Base-by-base conservation (phyloP, 2,888 invertebrate species). In the Plusia festucae region DNA sequence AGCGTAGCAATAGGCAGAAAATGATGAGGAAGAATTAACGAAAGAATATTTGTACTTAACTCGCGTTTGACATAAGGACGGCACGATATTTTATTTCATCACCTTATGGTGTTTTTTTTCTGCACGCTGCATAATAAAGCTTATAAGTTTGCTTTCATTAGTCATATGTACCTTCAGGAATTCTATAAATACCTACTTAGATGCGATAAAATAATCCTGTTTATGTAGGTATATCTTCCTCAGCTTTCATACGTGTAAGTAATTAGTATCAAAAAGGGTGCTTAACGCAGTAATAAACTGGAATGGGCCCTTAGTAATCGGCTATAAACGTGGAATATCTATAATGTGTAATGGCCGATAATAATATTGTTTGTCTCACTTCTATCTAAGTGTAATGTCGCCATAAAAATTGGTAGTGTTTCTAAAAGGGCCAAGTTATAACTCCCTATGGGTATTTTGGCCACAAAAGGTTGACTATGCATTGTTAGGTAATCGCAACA, bases 351-450 rank as follows among this genome's bases (percentile, higher is more conserved):
- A 73, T 70, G 70, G 49, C 46, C 52, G 22, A 53, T 56, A 56
- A 53, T 64, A 53, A 62, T 65, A 68, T 52, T 72, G 63, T 65
- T 79, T 68, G 66, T 73, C 65, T 60, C 56, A 53, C 54, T 55
- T 44, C 64, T 55, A 67, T 61, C 53, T 62, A 53, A 55, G 46
- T 57, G 27, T 58, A 64, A 34, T 65, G 60, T 24, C 5, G 65
- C 53, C 61, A 66, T 76, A 79, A 79, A 78, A 76, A 75, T 69
- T 55, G 44, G 57, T 64, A 79, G 64, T 56, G 44, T 67, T 55
- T 32, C 64, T 68, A 54, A 60, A 69, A 66, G 49, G 61, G 60
- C 56, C 22, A 18, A 24, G 53, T 67, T 65, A 60, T 59, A 58
- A 18, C 52, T 53, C 20, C 76, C 61, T 65, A 49, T 68, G 59